phyloP scores from a whole-genome alignment of 2,113 vertebrate genomes.

The Mobula birostris region DNA sequence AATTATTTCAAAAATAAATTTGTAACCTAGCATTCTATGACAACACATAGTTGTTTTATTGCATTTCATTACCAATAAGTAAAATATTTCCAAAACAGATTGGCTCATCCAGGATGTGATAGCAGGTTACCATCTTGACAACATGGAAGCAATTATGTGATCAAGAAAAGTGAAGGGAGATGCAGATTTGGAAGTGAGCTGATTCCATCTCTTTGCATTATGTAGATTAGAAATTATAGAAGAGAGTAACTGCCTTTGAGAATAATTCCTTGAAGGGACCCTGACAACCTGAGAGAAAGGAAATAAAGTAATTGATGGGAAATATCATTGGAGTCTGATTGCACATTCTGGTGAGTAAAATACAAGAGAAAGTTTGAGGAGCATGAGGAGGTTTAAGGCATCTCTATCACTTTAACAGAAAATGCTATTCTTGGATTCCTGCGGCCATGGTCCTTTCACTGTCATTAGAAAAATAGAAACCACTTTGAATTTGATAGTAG shows the following conservation, averaged over 20 bases:
- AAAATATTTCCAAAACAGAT: background rate
- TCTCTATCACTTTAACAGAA: background rate
- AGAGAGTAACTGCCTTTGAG: background rate
- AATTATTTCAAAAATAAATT: background rate
- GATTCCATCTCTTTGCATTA: background rate
- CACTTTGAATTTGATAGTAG: background rate
- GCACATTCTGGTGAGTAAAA: no score
- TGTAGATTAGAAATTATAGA: background rate
- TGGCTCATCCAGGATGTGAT: background rate
- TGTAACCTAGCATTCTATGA: background rate
- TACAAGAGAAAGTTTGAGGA: no score
- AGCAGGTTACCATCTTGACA: background rate
- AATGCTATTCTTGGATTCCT: background rate
- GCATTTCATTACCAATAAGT: background rate
- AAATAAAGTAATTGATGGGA: no score
- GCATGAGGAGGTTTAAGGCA: no score
- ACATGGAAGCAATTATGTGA: background rate
- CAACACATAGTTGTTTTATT: background rate
- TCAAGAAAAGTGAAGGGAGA: background rate
- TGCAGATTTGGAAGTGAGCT: background rate
- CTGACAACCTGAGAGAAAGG: no score
- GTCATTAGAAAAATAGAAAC: background rate
- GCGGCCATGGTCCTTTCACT: background rate
- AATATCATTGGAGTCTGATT: no score
- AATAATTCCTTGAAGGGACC: background rate